A percentile compares a stretch with the other conserved stretches of the same genome.
phyloP scores from a whole-genome alignment of 1,140 invertebrate species.

The Dufourea novaeangliae region DNA sequence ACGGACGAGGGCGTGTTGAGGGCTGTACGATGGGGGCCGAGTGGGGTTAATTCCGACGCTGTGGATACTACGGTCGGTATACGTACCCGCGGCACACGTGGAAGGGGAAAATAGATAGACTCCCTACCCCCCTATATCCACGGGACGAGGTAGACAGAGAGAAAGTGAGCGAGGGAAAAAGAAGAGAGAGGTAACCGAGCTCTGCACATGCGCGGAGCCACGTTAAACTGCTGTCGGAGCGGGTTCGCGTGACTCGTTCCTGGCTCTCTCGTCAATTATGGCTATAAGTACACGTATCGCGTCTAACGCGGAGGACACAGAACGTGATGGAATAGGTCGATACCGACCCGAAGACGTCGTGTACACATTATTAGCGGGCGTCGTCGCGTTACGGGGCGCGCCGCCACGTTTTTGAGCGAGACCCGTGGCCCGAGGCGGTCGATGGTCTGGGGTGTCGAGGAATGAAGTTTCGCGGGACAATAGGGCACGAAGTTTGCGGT shows the following conservation, averaged over 20 bases:
- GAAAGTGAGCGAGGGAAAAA: background rate
- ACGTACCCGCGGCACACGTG: background rate
- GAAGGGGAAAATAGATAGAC: conserved; percentile 38
- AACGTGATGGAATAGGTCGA: conserved; percentile 68
- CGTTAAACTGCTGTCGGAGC: conserved; percentile 30
- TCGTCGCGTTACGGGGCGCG: conserved; percentile 29
- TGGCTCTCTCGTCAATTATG: conserved; percentile 74
- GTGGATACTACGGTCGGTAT: conserved; percentile 3
- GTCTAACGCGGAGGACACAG: conserved; percentile 70
- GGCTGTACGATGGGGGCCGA: conserved; percentile 57
- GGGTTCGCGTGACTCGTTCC: conserved; percentile 71
- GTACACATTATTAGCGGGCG: conserved; percentile 44
- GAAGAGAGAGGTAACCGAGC: background rate
- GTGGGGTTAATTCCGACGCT: conserved; percentile 48
- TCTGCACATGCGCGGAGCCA: conserved; percentile 1
- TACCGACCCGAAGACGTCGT: conserved; percentile 41
- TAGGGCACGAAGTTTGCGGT: background rate
- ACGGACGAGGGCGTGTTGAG: conserved; percentile 48
- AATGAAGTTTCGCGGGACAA: background rate
- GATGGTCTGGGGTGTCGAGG: too few relatives aligned
- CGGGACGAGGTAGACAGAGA: background rate
- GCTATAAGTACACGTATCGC: conserved; percentile 75
- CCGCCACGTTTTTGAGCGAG: conserved; percentile 28
- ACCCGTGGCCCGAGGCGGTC: too few relatives aligned
- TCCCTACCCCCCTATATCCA: conserved; percentile 5